Evolutionary conservation across 2,797 vertebrate genomes (phyloP).

Genomic region (Pteronotus mesoamericanus): DNA sequence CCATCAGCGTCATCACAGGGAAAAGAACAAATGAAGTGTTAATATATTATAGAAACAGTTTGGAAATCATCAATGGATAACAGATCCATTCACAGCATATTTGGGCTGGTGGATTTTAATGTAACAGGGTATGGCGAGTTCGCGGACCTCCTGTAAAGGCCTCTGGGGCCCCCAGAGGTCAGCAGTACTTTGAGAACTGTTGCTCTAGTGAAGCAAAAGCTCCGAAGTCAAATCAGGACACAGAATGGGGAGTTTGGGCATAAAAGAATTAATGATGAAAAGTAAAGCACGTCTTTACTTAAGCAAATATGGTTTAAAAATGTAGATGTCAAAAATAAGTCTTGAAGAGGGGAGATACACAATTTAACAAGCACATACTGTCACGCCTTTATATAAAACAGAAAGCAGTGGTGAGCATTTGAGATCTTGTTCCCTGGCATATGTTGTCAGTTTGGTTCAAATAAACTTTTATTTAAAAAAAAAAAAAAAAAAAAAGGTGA

Average conservation of each 20-base stretch:
- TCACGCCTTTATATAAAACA: neutral
- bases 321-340: neutral
- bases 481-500: neutral
- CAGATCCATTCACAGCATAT: neutral
- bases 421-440: neutral
- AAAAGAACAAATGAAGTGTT: neutral
- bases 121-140: neutral
- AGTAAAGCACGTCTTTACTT: neutral
- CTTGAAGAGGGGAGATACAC: neutral
- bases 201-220: neutral
- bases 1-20: neutral
- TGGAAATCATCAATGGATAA: neutral
- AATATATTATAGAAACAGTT: neutral
- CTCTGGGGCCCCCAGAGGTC: neutral
- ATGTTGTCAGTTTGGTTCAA: neutral
- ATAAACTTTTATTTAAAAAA: neutral
- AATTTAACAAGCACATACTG: neutral
- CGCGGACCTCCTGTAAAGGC: neutral
- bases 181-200: neutral
- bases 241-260: neutral
- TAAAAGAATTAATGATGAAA: neutral
- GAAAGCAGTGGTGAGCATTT: neutral
- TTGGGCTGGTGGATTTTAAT: neutral
- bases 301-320: neutral
- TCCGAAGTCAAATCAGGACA: neutral